phyloP scores from a whole-genome alignment of 2,888 invertebrate genomes.

The Drosophila paracracens region DNA sequence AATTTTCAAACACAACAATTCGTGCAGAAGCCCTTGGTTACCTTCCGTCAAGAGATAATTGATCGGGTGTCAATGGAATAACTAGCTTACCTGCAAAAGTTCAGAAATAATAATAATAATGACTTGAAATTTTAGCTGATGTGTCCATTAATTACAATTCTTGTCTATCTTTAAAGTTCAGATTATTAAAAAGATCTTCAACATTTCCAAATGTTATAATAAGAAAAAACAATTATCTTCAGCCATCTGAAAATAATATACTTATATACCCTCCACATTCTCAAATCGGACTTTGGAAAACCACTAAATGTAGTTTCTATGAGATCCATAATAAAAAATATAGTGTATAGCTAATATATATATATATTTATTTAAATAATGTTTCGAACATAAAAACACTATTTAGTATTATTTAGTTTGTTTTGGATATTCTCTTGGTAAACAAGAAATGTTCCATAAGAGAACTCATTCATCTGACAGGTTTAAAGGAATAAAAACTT shows the following conservation, averaged over 20 bases:
- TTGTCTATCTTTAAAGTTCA: neutral
- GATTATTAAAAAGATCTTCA: neutral
- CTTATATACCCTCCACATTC: neutral
- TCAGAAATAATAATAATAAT: neutral
- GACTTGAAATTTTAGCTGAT: neutral
- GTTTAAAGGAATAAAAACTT: neutral
- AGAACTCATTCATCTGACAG: neutral
- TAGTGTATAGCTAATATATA: neutral
- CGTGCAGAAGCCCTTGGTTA: neutral
- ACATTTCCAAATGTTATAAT: neutral
- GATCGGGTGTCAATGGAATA: neutral
- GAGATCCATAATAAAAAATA: neutral
- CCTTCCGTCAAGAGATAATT: neutral
- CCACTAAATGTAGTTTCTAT: neutral
- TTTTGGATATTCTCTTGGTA: neutral
- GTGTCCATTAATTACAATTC: neutral
- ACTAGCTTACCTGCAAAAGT: neutral
- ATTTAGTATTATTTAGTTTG: neutral
- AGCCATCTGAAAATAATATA: neutral
- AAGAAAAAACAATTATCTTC: neutral
- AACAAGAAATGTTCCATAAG: too few species aligned
- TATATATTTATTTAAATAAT: neutral
- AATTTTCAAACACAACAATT: conserved; percentile 9
- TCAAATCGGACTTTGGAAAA: neutral
- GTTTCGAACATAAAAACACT: too few species aligned